A percentile compares a stretch with the other conserved stretches of the same genome.
phyloP scores from a whole-genome alignment of 1,140 invertebrate species.

The Drosophila malerkotliana region DNA sequence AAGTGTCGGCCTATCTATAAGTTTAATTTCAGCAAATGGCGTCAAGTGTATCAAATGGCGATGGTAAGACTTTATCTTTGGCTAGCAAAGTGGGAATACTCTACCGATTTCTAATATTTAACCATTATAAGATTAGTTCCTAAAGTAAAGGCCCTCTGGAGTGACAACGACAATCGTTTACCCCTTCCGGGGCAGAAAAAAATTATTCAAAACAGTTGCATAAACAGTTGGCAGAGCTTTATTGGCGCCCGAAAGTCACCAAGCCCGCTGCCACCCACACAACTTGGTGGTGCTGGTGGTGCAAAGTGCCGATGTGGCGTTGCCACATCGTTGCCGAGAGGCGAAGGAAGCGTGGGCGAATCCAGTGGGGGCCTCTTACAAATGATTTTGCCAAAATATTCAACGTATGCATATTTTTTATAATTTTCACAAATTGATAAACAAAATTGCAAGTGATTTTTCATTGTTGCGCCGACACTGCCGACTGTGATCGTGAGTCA shows the following conservation, averaged over 20 bases:
- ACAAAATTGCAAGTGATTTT: conserved; percentile 82
- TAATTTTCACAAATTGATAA: conserved; percentile 82
- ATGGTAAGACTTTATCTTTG: neutral
- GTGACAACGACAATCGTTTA: conserved; percentile 19
- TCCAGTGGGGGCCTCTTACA: conserved; percentile 63
- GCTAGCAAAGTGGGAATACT: conserved; percentile 5
- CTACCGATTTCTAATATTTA: neutral
- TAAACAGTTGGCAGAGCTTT: conserved; percentile 70
- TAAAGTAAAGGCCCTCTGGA: neutral
- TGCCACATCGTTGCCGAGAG: conserved; percentile 63
- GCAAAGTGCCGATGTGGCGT: conserved; percentile 29
- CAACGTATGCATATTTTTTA: conserved; percentile 82
- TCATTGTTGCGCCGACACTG: conserved; percentile 54
- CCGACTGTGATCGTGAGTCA: conserved; percentile 50
- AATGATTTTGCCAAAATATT: conserved; percentile 81
- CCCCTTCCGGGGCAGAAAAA: conserved; percentile 7
- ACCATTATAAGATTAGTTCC: conserved; percentile 1
- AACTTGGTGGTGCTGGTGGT: neutral
- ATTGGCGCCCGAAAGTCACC: conserved; percentile 61
- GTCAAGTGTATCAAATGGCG: conserved; percentile 78
- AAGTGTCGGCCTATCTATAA: conserved; percentile 46
- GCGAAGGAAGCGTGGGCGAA: conserved; percentile 53
- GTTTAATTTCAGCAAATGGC: conserved; percentile 64
- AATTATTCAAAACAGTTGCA: conserved; percentile 69
- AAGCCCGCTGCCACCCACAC: conserved; percentile 25